These are phyloP conservation scores for Otus sunia DNA, from an alignment of 2,113 vertebrate genomes.

Conservation along the genomic window DNA sequence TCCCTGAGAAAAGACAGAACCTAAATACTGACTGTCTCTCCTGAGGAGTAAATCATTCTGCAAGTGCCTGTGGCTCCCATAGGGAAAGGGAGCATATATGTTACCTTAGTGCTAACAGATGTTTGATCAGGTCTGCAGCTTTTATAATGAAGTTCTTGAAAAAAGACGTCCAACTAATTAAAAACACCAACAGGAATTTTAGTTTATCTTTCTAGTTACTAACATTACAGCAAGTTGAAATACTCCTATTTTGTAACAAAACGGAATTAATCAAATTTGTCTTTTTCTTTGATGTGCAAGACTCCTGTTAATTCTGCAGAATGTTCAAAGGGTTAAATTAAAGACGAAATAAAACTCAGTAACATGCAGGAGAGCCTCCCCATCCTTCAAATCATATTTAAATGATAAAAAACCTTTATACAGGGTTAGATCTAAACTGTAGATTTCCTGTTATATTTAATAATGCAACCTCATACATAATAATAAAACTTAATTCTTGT, in stretches of 20 bases:
- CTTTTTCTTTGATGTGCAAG: not conserved
- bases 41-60: not conserved
- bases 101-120: not conserved
- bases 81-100: not conserved
- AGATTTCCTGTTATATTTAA: conserved; percentile 54
- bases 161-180: not conserved
- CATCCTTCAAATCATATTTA: conserved; percentile 26
- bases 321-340: conserved; percentile 64
- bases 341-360: conserved; percentile 50
- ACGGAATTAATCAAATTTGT: not conserved
- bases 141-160: not conserved
- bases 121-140: not conserved
- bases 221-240: not conserved
- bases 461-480: conserved; percentile 65
- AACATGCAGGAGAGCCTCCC: not conserved
- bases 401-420: conserved; percentile 57
- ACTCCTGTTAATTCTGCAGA: not conserved
- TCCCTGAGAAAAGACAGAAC: not conserved
- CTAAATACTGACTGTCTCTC: not conserved
- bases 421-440: conserved; percentile 40
- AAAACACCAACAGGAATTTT: not conserved
- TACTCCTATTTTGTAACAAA: not conserved
- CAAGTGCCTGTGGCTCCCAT: not conserved
- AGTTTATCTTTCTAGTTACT: not conserved
- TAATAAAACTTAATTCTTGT: conserved; percentile 57